A percentile compares a stretch with the other conserved stretches of the same genome.
Conservation (phyloP, 2,888 invertebrate genomes). For the Notodonta dromedarius region DNA sequence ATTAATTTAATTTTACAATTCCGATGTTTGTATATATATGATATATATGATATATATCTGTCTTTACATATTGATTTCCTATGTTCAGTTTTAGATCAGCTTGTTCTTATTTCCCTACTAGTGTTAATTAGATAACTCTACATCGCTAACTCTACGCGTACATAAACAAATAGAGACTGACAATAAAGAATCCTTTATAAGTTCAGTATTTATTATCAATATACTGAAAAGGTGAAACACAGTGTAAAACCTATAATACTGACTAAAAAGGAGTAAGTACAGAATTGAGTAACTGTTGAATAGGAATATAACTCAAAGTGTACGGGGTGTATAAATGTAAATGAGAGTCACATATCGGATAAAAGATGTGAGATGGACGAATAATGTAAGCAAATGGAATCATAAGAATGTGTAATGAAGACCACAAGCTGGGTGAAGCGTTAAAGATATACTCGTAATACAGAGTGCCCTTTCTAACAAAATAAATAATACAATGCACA, state of each 20-base stretch:
- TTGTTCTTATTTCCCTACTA: no score
- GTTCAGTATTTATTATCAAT: no score
- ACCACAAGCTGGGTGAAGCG: slow-evolving; percentile 20
- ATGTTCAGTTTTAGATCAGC: no score
- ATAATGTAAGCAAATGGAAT: slow-evolving; percentile 40
- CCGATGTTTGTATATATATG: no score
- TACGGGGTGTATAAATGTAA: slow-evolving; percentile 35
- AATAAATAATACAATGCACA: slow-evolving; percentile 19
- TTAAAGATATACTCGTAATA: slow-evolving; percentile 17
- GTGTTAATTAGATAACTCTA: no score
- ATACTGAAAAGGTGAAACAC: no score
- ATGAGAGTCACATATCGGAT: slow-evolving; percentile 34
- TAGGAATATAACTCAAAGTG: slow-evolving; percentile 1
- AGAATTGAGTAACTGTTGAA: not conserved
- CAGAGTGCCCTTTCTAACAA: slow-evolving; percentile 3
- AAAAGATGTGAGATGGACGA: slow-evolving; percentile 34
- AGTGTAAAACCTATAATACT: not conserved
- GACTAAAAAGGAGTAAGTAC: not conserved
- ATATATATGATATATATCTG: no score
- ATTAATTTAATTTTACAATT: no score
- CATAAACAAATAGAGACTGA: no score
- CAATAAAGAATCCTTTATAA: no score
- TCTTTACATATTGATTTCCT: no score
- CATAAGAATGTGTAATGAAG: slow-evolving; percentile 36
- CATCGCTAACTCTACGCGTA: no score